Evolutionary conservation across 2,888 invertebrate genomes (phyloP).

Genomic region (Galeopsomyia nigrocyanea): DNA sequence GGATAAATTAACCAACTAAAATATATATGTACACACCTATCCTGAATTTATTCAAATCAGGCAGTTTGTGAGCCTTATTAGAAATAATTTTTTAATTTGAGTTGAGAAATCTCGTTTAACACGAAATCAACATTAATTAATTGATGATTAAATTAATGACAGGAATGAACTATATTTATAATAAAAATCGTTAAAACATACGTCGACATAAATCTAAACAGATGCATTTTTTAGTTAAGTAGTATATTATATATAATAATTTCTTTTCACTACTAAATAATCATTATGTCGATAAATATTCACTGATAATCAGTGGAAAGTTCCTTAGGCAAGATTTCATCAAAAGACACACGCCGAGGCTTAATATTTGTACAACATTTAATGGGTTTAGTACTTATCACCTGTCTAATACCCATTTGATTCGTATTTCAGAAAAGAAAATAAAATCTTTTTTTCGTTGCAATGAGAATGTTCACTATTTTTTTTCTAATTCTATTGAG

Average conservation of each 20-base stretch:
- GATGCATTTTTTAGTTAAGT: conserved; percentile 58
- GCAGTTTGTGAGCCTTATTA: no score
- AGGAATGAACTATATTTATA: no score
- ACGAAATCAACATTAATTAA: no score
- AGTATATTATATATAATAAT: conserved; percentile 62
- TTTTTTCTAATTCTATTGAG: conserved; percentile 13
- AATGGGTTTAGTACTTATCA: conserved; percentile 23
- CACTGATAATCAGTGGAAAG: conserved; percentile 1
- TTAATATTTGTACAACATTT: conserved; percentile 34
- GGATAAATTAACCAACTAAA: no score
- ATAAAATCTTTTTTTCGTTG: conserved; percentile 42
- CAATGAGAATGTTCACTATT: conserved; percentile 39
- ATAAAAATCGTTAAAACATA: no score
- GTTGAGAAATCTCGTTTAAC: no score
- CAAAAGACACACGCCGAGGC: conserved; percentile 42
- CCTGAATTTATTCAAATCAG: no score
- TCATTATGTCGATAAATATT: conserved; percentile 41
- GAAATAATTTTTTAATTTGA: no score
- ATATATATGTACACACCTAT: no score
- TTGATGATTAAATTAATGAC: no score
- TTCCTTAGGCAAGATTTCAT: conserved; percentile 41
- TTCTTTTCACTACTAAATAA: conserved; percentile 52
- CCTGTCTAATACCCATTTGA: conserved; percentile 35
- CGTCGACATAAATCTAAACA: no score
- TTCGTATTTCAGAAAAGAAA: conserved; percentile 20